Base-by-base conservation (phyloP, 2,797 vertebrate species). In the Lepus townsendii region DNA sequence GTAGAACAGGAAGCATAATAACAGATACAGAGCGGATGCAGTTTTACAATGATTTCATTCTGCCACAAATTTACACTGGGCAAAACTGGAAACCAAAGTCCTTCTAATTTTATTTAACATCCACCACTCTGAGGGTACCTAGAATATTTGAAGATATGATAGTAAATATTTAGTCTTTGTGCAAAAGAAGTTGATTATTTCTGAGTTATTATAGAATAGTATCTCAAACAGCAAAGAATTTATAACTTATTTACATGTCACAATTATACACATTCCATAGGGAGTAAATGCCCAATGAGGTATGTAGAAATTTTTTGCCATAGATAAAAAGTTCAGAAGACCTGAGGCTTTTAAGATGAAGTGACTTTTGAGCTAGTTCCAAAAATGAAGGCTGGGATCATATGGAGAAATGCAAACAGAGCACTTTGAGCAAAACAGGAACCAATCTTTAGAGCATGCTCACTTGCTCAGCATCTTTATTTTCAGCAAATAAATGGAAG, bases 81-180 rank as follows among this genome's bases (percentile, higher is more conserved):
- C 32, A 3, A 77, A 90, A 73, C 54, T 76, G 69, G 17, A 5
- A 26, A 5, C 27, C 26, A 10, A 54, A 71, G 24, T 38, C 19
- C 10, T 72, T 83, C 78, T 68, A 60, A 76, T 77, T 84, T 76
- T 90, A 85, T 91, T 90, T 83, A 90, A 22, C 22, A 57, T 50
- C 2, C 24, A 68, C 65, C 62, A 27, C 26, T 75, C 66, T 80
- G 42, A 52, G 26, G n/a, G 26, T 72, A 47, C 57, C 78, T 9
- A 95, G 30, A 73, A 35, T 86, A 94, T 80, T 72, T 77, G 73
- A 92, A 91, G 75, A 77, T 26, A 50, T 80, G 32, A 13, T 50
- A 88, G 52, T 71, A 66, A 76, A 83, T 6, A 76, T 75, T 88
- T 88, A 89, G 50, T 52, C 68, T n/a, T 88, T 57, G 42, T 42